Percentiles rank a stretch among this genome's conserved stretches.
phyloP scores from a whole-genome alignment of 2,113 vertebrate species.

The Trochalopteron elliotii region DNA sequence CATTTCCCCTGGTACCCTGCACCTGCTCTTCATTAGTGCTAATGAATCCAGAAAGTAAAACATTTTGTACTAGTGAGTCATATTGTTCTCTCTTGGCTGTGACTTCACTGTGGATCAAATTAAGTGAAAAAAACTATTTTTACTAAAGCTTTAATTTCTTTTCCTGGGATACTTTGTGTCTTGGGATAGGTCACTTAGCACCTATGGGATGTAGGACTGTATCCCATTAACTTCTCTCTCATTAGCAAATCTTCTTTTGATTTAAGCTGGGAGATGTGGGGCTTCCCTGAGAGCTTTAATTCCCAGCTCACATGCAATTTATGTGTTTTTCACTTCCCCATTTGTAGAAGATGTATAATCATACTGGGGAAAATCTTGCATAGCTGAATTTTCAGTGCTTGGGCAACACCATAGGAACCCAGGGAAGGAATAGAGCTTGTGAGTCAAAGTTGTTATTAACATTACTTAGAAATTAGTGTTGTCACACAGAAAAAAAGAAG shows the following conservation, averaged over 20 bases:
- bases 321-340: neutral
- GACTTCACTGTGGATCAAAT: constrained; percentile 4
- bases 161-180: neutral
- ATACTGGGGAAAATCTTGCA: neutral
- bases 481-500: neutral
- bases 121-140: neutral
- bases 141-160: constrained; percentile 11
- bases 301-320: neutral
- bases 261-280: neutral
- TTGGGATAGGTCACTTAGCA: neutral
- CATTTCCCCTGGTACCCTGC: constrained; percentile 24
- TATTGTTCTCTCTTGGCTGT: constrained; percentile 18
- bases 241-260: neutral
- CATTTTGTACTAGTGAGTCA: constrained; percentile 41
- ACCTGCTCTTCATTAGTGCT: constrained; percentile 57
- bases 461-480: neutral
- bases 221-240: neutral
- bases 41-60: constrained; percentile 47
- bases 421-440: neutral
- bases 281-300: constrained; percentile 1
- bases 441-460: neutral
- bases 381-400: neutral
- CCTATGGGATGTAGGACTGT: neutral
- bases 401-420: neutral
- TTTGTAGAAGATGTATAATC: neutral